phyloP scores from a whole-genome alignment of 2,113 vertebrate genomes.

The Sylvilagus bachmani region DNA sequence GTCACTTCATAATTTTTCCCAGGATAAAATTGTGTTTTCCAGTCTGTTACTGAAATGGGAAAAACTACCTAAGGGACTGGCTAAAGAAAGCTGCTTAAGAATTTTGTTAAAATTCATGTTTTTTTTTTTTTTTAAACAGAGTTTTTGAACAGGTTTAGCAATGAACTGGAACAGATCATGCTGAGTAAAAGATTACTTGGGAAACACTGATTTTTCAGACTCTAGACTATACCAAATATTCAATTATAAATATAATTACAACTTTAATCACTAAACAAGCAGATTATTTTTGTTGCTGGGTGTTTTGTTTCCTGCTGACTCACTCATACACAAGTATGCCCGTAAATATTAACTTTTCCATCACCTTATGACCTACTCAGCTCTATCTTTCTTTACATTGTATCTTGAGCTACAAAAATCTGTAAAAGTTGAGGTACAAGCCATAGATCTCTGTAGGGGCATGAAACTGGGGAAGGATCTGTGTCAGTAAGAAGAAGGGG shows the following conservation, averaged over 20 bases:
- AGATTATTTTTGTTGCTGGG: constrained; percentile 63
- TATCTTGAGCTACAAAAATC: not conserved
- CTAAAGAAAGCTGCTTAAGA: constrained; percentile 11
- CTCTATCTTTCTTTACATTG: not conserved
- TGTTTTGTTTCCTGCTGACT: constrained; percentile 72
- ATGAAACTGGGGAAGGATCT: not conserved
- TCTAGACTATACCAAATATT: constrained; percentile 73
- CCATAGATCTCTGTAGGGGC: not conserved
- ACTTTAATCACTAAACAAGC: constrained; percentile 88
- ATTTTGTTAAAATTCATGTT: constrained; percentile 55
- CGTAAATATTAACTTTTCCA: constrained; percentile 74
- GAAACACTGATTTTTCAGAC: constrained; percentile 81
- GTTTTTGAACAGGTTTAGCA: constrained; percentile 72
- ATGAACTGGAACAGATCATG: constrained; percentile 77
- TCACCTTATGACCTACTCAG: not conserved
- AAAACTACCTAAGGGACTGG: constrained; percentile 22
- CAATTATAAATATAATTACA: constrained; percentile 88
- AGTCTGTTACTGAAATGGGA: not conserved
- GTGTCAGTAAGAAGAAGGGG: not conserved
- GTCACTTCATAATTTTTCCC: constrained; percentile 44
- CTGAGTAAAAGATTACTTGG: constrained; percentile 79
- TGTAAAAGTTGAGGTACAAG: not conserved
- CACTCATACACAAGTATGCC: constrained; percentile 71
- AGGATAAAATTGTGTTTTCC: constrained; percentile 19
- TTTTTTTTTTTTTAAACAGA: constrained; percentile 34